Conservation (phyloP, 64 coral and sea anemone genomes). For the Dendronephthya gigantea region DNA sequence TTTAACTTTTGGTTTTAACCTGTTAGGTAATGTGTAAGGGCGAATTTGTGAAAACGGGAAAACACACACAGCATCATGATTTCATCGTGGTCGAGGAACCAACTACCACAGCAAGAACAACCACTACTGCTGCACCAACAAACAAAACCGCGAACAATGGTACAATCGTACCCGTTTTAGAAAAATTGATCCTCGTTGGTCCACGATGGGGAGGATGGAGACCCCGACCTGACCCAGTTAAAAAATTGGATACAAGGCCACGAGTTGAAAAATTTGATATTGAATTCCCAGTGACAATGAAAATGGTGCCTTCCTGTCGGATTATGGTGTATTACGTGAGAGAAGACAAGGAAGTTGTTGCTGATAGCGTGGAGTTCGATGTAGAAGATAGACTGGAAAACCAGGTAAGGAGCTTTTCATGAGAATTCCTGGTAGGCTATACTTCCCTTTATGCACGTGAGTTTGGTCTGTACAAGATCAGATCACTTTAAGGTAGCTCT, state of each 20-base stretch:
- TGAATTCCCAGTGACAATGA: conserved; percentile 21
- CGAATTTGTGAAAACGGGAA: background rate
- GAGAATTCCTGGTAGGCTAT: too few relatives aligned
- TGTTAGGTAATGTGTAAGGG: background rate
- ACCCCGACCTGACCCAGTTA: background rate
- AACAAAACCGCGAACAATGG: background rate
- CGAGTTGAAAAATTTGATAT: background rate
- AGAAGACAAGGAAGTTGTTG: conserved; percentile 22
- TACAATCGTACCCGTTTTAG: background rate
- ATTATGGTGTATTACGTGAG: conserved; percentile 40
- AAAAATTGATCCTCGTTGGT: background rate
- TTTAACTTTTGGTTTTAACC: background rate
- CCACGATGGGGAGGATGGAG: background rate
- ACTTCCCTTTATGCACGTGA: too few relatives aligned
- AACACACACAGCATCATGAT: background rate
- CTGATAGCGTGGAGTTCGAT: conserved; percentile 24
- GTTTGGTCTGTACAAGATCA: too few relatives aligned
- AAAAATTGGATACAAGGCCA: background rate
- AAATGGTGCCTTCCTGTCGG: conserved; percentile 26
- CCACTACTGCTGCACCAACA: background rate
- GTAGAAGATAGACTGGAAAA: conserved; percentile 40
- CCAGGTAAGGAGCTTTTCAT: conserved; percentile 23
- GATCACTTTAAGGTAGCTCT: too few relatives aligned
- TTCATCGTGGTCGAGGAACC: background rate
- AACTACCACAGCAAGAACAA: background rate